These are phyloP conservation scores for Trichopoda pennipes DNA, from an alignment of 2,888 invertebrate species.

Conservation along the genomic window DNA sequence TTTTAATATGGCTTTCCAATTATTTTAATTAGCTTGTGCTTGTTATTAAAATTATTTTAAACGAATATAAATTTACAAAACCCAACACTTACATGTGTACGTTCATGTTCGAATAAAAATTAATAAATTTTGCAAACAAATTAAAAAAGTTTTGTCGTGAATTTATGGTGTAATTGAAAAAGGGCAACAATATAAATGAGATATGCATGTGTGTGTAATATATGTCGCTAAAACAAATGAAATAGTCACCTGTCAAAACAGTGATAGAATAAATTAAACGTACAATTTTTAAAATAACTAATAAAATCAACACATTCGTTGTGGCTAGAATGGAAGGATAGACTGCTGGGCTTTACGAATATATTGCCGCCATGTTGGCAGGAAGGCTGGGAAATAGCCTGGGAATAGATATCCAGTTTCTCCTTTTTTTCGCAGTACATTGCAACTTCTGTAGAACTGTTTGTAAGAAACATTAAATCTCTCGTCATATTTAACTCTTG, in stretches of 20 bases:
- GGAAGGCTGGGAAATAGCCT: too few relatives aligned
- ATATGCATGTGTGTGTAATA: not conserved
- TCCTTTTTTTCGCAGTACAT: too few relatives aligned
- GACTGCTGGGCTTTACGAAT: too few relatives aligned
- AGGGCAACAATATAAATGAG: conserved; percentile 34
- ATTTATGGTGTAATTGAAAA: conserved; percentile 50
- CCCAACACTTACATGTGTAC: not conserved
- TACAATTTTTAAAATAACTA: not conserved
- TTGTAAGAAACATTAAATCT: too few relatives aligned
- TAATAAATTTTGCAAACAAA: conserved; percentile 37
- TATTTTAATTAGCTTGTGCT: conserved; percentile 40
- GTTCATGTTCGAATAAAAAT: conserved; percentile 4
- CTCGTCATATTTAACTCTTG: too few relatives aligned
- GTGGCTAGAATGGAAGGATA: too few relatives aligned
- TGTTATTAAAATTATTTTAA: conserved; percentile 28
- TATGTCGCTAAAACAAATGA: conserved; percentile 11
- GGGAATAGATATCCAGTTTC: too few relatives aligned
- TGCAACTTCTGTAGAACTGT: too few relatives aligned
- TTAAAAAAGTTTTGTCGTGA: conserved; percentile 20
- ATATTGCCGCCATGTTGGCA: too few relatives aligned
- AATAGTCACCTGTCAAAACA: conserved; percentile 5
- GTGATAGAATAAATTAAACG: conserved; percentile 8
- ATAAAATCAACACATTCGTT: too few relatives aligned
- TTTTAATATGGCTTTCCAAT: conserved; percentile 29
- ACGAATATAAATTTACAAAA: conserved; percentile 12